Percentiles rank a stretch among this genome's conserved stretches.
phyloP scores from a whole-genome alignment of 2,888 invertebrate species.

The Tiliacea aurago region DNA sequence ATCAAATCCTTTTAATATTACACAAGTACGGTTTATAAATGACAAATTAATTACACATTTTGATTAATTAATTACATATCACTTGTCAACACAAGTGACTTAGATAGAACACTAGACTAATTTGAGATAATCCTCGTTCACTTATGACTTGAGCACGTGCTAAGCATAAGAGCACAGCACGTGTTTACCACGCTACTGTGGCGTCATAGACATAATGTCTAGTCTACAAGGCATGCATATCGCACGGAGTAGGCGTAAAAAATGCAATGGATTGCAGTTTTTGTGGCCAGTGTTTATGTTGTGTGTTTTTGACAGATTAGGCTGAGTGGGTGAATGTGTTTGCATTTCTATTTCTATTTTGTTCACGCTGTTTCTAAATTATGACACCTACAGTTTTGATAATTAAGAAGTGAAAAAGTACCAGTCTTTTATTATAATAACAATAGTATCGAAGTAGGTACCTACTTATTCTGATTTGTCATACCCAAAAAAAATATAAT shows the following conservation, averaged over 20 bases:
- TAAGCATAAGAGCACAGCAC: conserved; percentile 44
- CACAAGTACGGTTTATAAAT: not conserved
- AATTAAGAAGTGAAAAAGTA: not conserved
- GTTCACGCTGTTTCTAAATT: not conserved
- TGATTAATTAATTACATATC: too few species aligned
- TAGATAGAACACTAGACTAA: conserved; percentile 10
- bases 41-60: conserved; percentile 3
- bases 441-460: too few species aligned
- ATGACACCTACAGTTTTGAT: not conserved
- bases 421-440: too few species aligned
- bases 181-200: conserved; percentile 45
- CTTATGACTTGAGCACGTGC: conserved; percentile 47
- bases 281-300: conserved; percentile 44
- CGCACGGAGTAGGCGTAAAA: conserved; percentile 30
- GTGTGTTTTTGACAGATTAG: conserved; percentile 39
- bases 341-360: not conserved
- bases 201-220: conserved; percentile 45
- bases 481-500: too few species aligned
- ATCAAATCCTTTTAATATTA: too few species aligned
- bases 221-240: conserved; percentile 37
- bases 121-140: conserved; percentile 42
- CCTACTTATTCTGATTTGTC: too few species aligned
- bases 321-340: conserved; percentile 7
- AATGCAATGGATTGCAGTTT: conserved; percentile 29
- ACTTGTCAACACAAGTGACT: conserved; percentile 1